phyloP scores from a whole-genome alignment of 2,113 vertebrate genomes.

The Tichodroma muraria region DNA sequence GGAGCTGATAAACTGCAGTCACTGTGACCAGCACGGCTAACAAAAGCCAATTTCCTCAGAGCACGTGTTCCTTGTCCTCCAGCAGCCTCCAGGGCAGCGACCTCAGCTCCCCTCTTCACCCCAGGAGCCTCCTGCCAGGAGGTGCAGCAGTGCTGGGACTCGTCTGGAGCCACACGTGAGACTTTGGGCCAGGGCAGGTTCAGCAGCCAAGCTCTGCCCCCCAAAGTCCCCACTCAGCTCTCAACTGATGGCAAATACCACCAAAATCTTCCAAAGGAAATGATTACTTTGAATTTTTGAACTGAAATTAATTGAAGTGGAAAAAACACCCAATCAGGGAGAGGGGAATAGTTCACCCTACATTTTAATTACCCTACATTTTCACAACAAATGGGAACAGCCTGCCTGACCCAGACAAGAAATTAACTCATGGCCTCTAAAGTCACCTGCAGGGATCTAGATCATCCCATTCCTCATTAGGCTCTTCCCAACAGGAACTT shows the following conservation, averaged over 20 bases:
- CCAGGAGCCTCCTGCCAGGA: background rate
- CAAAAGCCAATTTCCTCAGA: background rate
- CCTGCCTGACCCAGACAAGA: background rate
- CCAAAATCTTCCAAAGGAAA: background rate
- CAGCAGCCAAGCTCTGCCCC: background rate
- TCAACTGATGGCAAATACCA: background rate
- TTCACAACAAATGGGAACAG: background rate
- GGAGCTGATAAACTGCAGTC: background rate
- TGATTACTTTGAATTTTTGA: background rate
- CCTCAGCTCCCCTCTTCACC: background rate
- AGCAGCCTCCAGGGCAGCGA: background rate
- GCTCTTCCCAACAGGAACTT: background rate
- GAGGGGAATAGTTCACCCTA: background rate
- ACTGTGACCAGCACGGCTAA: background rate
- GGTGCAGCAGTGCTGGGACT: background rate
- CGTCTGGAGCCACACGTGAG: background rate
- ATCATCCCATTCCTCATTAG: background rate
- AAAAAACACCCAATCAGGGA: background rate
- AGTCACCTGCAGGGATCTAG: background rate
- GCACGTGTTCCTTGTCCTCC: background rate
- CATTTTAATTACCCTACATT: background rate
- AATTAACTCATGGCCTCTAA: background rate
- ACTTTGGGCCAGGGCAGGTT: background rate
- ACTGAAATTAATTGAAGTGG: background rate
- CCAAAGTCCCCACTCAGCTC: background rate